Base-by-base conservation (phyloP, 2,797 vertebrate genomes). In the Liparis tanakae region DNA sequence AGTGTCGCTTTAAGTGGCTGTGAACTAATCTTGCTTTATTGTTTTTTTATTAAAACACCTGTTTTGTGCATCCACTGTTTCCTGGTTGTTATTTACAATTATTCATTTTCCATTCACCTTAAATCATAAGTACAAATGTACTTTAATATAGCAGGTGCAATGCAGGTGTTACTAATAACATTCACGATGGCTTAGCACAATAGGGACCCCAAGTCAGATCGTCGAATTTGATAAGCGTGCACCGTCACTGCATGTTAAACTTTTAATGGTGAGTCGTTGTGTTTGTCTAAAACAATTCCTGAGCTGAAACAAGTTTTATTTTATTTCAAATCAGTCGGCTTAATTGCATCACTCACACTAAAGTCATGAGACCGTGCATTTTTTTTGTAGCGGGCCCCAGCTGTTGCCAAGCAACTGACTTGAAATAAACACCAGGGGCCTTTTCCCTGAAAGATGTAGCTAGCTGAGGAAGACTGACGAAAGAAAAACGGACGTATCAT, bases 341-440 rank as follows among this genome's bases (percentile, higher is more conserved):
- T 25, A 5, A 53, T 20, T 30, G 36, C n/a, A 37, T 37, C 34
- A 12, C 36, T 37, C 6, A 53, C 34, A 30, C 36, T 17, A 12
- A 10, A 15, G n/a, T 22, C 62, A 39, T 20, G 10, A 6, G 48
- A n/a, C 6, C 4, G 10, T 36, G 5, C 64, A 61, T 33, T 6
- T 22, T 30, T 37, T 41, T 30, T 68, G 30, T 9, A 61, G 34
- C 7, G 20, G 68, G 55, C 14, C n/a, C 4, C 51, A 56, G 50
- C 64, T 72, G 92, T 92, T 89, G 83, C 92, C 76, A 66, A 74
- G 93, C 85, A 89, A 88, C 88, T 15, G 17, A 41, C 73, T 68
- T 63, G 71, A 85, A 89, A 85, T 67, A 81, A 72, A 76, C 74
- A 67, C 14, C 20, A 7, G n/a, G 2, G 10, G 6, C 7, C 5